Conservation (phyloP, 1,140 invertebrate species). For the Melipona quadrifasciata region DNA sequence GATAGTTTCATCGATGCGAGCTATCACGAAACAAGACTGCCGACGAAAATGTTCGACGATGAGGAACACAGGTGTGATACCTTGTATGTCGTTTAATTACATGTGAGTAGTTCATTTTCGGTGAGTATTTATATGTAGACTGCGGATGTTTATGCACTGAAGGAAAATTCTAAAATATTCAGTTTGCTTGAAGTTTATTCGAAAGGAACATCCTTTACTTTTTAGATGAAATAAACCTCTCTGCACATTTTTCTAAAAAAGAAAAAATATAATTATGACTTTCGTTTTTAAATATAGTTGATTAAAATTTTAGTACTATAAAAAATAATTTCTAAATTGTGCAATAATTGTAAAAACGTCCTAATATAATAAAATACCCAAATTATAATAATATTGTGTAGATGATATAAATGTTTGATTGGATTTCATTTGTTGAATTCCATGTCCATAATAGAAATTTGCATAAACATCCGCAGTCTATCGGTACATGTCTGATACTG, state of each 20-base stretch:
- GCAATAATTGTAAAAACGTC: too few species aligned
- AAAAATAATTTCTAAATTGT: too few species aligned
- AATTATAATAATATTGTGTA: not conserved
- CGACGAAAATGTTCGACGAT: slow-evolving; percentile 85
- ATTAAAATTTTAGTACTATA: too few species aligned
- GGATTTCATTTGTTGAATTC: not conserved
- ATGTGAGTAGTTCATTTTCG: slow-evolving; percentile 70
- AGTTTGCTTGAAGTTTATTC: too few species aligned
- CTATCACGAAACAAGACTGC: slow-evolving; percentile 86
- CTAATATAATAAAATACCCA: not conserved
- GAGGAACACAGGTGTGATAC: slow-evolving; percentile 83
- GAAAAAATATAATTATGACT: too few species aligned
- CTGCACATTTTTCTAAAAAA: too few species aligned
- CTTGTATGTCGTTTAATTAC: slow-evolving; percentile 88
- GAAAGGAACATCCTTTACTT: too few species aligned
- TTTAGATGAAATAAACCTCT: too few species aligned
- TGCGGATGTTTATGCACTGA: too few species aligned
- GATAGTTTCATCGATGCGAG: slow-evolving; percentile 84
- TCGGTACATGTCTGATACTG: not conserved
- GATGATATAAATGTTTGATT: not conserved
- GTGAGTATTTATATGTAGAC: not conserved
- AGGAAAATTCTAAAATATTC: not conserved
- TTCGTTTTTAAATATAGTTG: too few species aligned
- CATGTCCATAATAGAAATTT: not conserved
- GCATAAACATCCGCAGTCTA: not conserved